Evolutionary conservation across 2,797 vertebrate species (phyloP).

Genomic region (Coilia nasus): DNA sequence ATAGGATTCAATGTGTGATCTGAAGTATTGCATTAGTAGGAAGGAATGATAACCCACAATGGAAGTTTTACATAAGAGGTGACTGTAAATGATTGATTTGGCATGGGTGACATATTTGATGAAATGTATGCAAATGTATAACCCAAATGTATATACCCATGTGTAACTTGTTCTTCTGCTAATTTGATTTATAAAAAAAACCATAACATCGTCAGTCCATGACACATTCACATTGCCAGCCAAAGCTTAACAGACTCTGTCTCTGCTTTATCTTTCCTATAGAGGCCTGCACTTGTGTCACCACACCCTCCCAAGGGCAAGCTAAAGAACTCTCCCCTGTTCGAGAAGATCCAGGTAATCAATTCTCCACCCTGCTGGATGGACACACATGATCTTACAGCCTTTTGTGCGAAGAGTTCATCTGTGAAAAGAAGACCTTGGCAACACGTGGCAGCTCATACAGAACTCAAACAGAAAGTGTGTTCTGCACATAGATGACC

Average conservation of each 20-base stretch:
- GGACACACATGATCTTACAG: neutral
- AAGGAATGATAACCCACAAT: neutral
- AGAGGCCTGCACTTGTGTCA: constrained; percentile 60
- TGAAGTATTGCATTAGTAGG: neutral
- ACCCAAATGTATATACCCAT: no score
- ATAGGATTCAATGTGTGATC: neutral
- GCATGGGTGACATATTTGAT: neutral
- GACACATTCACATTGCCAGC: neutral
- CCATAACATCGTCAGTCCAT: neutral
- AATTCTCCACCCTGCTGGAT: neutral
- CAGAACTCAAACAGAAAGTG: neutral
- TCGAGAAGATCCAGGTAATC: constrained; percentile 76
- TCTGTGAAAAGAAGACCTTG: neutral
- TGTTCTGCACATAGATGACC: neutral
- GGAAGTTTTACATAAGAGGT: neutral
- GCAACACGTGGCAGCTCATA: neutral
- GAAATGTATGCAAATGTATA: neutral
- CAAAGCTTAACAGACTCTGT: neutral
- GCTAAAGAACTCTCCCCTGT: constrained; percentile 68
- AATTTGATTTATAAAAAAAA: neutral
- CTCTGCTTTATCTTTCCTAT: constrained; percentile 33
- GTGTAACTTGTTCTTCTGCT: neutral
- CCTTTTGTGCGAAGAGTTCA: neutral
- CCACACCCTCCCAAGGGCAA: constrained; percentile 66
- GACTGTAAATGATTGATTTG: neutral